Evolutionary conservation across 2,113 vertebrate genomes (phyloP).

Genomic region (Marcusenius ussheri): DNA sequence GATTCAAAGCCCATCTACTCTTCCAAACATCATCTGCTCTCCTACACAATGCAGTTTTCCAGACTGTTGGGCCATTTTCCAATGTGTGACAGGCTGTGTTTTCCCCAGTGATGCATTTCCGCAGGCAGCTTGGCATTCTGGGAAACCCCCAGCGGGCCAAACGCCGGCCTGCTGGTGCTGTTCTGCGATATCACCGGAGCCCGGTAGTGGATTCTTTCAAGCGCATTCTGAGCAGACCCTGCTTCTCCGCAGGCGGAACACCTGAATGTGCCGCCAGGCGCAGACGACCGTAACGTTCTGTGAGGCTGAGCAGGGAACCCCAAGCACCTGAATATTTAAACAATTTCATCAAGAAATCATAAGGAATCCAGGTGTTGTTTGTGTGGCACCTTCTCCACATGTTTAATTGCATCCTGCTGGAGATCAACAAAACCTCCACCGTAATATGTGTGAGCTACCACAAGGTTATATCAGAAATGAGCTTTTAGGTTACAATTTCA

Average conservation of each 20-base stretch:
- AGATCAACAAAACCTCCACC: neutral
- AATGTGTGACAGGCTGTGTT: neutral
- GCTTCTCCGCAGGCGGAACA: neutral
- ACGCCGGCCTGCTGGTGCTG: neutral
- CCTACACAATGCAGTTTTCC: neutral
- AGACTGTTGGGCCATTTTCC: neutral
- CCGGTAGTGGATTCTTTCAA: neutral
- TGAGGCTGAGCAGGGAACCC: neutral
- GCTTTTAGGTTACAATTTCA: neutral
- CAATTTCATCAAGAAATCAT: slow-evolving; percentile 1
- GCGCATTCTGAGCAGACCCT: neutral
- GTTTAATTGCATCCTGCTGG: slow-evolving; percentile 1
- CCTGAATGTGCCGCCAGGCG: neutral
- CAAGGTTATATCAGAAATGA: neutral
- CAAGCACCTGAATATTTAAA: slow-evolving; percentile 1
- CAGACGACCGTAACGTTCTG: neutral
- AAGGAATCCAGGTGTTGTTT: neutral
- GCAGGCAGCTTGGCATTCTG: neutral
- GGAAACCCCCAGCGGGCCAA: neutral
- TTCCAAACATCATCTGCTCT: neutral
- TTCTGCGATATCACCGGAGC: neutral
- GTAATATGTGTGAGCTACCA: neutral
- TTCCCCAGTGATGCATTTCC: neutral
- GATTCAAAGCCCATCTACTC: neutral
- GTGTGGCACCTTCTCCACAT: neutral